phyloP scores from a whole-genome alignment of 2,888 invertebrate species.

The Chouioia cunea region DNA sequence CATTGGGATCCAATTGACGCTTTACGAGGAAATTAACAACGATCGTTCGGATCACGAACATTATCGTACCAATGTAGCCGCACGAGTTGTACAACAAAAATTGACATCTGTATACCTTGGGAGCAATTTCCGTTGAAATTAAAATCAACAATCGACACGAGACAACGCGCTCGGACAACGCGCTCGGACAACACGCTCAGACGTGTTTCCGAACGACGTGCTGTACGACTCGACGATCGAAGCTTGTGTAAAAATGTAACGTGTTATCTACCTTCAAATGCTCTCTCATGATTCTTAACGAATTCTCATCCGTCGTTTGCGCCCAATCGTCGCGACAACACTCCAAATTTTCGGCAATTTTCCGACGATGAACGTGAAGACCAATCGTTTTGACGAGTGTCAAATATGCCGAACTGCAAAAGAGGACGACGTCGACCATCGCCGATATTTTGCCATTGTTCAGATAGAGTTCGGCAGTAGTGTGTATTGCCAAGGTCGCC shows the following conservation, averaged over 20 bases:
- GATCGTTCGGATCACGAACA: constrained; percentile 27
- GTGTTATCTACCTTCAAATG: constrained; percentile 29
- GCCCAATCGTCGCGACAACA: constrained; percentile 25
- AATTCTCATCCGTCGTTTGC: constrained; percentile 1
- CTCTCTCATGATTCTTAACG: constrained; percentile 28
- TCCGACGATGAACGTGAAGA: constrained; percentile 9
- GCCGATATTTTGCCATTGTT: constrained; percentile 26
- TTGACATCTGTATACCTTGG: constrained; percentile 41
- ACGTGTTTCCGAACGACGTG: too few relatives aligned
- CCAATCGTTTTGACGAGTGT: constrained; percentile 21
- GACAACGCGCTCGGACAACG: too few relatives aligned
- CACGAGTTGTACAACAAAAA: constrained; percentile 30
- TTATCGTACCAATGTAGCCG: constrained; percentile 36
- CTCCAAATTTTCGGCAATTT: constrained; percentile 30
- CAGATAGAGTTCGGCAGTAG: constrained; percentile 28
- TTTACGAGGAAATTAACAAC: constrained; percentile 22
- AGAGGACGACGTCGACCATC: constrained; percentile 33
- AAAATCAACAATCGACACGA: too few relatives aligned
- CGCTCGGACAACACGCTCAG: too few relatives aligned
- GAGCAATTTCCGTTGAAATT: too few relatives aligned
- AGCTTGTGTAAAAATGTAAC: too few relatives aligned
- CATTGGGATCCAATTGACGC: constrained; percentile 1
- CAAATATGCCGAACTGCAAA: constrained; percentile 31
- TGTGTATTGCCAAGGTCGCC: constrained; percentile 35
- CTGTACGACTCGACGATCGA: too few relatives aligned